Conservation (phyloP, 2,113 vertebrate species). For the Callipepla squamata region DNA sequence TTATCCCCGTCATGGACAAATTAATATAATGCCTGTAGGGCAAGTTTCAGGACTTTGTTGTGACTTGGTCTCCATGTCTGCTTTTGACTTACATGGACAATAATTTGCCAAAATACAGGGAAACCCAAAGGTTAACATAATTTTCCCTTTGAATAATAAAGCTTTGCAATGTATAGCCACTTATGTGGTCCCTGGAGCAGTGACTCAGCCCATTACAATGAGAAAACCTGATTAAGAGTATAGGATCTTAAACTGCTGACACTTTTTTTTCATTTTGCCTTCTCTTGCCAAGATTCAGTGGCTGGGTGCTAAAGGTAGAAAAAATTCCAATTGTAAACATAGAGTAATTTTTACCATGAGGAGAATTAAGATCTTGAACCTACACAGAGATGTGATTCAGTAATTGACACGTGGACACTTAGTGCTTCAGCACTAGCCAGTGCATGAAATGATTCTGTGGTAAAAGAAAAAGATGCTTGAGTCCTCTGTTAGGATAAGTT, state of each 20-base stretch:
- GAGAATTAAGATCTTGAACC: not conserved
- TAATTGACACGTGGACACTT: not conserved
- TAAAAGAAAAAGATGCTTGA: not conserved
- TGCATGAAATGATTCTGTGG: not conserved
- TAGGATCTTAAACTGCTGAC: not conserved
- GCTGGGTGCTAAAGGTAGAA: not conserved
- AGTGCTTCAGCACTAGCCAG: not conserved
- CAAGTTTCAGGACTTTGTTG: constrained; percentile 42
- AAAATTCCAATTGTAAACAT: not conserved
- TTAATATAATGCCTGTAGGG: constrained; percentile 20
- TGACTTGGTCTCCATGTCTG: constrained; percentile 29
- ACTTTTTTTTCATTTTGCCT: not conserved
- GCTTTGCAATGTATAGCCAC: not conserved
- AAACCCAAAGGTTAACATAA: constrained; percentile 40
- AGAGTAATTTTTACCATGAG: not conserved
- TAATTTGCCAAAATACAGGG: constrained; percentile 45
- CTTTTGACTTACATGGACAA: constrained; percentile 52
- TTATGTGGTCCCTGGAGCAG: not conserved
- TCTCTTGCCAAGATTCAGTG: not conserved
- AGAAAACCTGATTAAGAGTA: constrained; percentile 16
- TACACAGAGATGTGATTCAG: not conserved
- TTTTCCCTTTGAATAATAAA: constrained; percentile 37
- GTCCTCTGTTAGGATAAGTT: not conserved
- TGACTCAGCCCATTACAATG: not conserved
- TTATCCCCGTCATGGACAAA: constrained; percentile 36